Percentiles rank a stretch among this genome's conserved stretches.
Conservation (phyloP, 2,797 vertebrate species). For the Lutra lutra region DNA sequence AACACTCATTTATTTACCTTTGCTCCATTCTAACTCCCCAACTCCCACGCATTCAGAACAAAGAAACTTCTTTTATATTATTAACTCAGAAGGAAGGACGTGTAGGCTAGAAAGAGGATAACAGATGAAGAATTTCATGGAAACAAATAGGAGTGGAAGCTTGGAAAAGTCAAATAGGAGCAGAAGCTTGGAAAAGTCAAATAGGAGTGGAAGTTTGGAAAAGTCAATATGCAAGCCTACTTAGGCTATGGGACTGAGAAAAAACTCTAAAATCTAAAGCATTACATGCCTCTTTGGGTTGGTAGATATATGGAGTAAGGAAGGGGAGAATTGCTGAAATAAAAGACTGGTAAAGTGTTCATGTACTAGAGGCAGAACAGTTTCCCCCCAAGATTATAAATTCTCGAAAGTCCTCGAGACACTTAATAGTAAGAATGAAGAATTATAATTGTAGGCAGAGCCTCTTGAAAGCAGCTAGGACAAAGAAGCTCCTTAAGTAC, state of each 20-base stretch:
- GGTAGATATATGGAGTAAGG: background rate
- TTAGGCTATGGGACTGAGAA: background rate
- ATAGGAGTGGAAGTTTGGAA: background rate
- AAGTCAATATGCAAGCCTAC: background rate
- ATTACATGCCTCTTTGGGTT: background rate
- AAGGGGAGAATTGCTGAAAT: background rate
- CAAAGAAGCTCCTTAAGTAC: no score
- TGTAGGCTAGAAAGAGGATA: background rate
- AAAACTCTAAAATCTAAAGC: background rate
- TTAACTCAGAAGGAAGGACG: background rate
- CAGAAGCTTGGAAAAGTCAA: background rate
- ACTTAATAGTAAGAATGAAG: no score
- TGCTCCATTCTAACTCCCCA: background rate
- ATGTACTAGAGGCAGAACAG: no score
- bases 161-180: background rate
- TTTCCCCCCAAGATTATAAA: no score
- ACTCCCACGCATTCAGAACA: background rate
- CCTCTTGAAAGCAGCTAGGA: no score
- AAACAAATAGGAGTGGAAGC: background rate
- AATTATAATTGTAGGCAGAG: no score
- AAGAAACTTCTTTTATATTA: background rate
- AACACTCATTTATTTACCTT: background rate
- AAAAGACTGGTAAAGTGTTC: background rate
- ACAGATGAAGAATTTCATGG: background rate
- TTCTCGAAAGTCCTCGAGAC: no score